Evolutionary conservation across 2,797 vertebrate genomes (phyloP).

Genomic region (Smutsia gigantea): DNA sequence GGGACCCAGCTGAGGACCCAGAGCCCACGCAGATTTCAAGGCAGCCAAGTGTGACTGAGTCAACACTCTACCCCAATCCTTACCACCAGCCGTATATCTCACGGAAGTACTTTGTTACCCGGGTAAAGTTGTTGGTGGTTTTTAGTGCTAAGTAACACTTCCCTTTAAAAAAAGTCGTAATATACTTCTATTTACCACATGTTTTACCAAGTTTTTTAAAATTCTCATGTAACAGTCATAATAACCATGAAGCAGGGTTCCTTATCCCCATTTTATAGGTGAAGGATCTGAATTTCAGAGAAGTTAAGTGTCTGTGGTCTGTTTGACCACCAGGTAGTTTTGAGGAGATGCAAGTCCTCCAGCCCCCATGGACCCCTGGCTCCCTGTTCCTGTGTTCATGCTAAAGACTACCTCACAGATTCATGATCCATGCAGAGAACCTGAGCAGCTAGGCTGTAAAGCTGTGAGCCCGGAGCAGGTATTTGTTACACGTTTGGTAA

Average conservation of each 20-base stretch:
- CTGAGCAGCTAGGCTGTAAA: neutral
- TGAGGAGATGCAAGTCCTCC: neutral
- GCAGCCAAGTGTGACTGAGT: slow-evolving; percentile 65
- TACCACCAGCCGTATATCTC: slow-evolving; percentile 40
- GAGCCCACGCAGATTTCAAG: neutral
- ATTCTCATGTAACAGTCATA: neutral
- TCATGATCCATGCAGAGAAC: neutral
- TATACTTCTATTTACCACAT: neutral
- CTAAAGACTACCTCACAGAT: neutral
- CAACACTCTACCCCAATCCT: slow-evolving; percentile 64
- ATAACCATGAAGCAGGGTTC: neutral
- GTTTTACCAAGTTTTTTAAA: neutral
- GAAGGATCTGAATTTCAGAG: neutral
- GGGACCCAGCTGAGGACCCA: neutral
- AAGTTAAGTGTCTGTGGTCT: neutral
- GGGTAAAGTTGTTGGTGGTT: slow-evolving; percentile 71
- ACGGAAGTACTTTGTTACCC: slow-evolving; percentile 79
- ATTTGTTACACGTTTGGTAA: neutral
- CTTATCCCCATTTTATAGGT: neutral
- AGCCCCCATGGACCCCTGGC: neutral
- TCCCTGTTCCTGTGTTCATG: neutral
- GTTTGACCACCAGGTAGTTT: neutral
- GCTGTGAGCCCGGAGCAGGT: neutral
- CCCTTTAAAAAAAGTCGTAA: neutral
- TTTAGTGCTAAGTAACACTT: neutral